These are phyloP conservation scores for Probosciger aterrimus DNA, from an alignment of 2,113 vertebrate species.

Conservation along the genomic window DNA sequence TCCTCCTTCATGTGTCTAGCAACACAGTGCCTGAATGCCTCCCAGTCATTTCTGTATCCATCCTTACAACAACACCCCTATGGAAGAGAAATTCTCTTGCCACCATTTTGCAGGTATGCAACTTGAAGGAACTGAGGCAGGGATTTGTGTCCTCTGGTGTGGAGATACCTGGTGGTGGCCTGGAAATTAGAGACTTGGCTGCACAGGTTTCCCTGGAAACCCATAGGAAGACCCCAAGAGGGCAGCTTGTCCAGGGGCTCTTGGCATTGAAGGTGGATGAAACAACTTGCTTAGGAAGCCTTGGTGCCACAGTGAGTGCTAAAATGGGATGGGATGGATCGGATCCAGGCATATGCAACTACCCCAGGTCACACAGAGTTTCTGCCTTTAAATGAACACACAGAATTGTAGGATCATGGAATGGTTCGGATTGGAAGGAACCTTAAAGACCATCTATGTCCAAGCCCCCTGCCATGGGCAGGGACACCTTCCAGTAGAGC, in stretches of 20 bases:
- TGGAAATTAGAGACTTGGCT: not conserved
- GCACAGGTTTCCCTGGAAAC: not conserved
- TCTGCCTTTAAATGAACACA: not conserved
- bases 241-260: not conserved
- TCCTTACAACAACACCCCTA: accelerated
- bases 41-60: not conserved
- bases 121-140: not conserved
- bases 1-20: not conserved
- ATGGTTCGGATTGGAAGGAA: not conserved
- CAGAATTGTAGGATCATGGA: not conserved
- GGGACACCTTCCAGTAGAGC: not conserved
- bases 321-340: not conserved
- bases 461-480: not conserved
- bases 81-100: not conserved
- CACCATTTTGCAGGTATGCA: not conserved
- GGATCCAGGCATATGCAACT: accelerated
- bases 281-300: not conserved
- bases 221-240: not conserved
- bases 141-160: not conserved
- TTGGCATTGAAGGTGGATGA: not conserved
- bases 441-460: not conserved
- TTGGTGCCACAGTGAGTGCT: not conserved
- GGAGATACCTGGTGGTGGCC: not conserved
- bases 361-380: not conserved
- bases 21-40: not conserved